Conservation (phyloP, 2,888 invertebrate species). For the Imbricaverruca yamaguchii region DNA sequence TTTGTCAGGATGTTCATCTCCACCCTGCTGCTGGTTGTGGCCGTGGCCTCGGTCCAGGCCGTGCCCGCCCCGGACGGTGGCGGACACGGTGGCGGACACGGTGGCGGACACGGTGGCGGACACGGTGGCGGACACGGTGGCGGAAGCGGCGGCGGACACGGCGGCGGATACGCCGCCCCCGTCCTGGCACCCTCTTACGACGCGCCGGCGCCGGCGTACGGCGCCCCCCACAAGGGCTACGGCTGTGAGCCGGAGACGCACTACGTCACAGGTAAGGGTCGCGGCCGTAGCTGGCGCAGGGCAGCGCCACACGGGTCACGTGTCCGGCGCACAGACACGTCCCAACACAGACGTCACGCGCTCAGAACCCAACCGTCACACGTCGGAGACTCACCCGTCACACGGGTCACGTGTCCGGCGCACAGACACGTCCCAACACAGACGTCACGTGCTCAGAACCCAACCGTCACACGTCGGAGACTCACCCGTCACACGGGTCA, state of each 20-base stretch:
- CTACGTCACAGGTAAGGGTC: slow-evolving; percentile 11
- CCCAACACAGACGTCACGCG: too few relatives aligned
- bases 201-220: background rate
- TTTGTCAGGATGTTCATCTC: slow-evolving; percentile 14
- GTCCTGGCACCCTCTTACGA: slow-evolving; percentile 9
- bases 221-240: slow-evolving; percentile 10
- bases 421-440: too few relatives aligned
- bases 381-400: too few relatives aligned
- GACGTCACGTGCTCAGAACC: too few relatives aligned
- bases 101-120: background rate
- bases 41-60: slow-evolving; percentile 16
- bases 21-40: slow-evolving; percentile 26
- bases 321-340: too few relatives aligned
- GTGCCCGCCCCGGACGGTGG: background rate
- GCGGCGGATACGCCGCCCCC: background rate
- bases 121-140: background rate
- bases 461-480: too few relatives aligned
- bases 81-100: background rate
- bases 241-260: slow-evolving; percentile 11
- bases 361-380: too few relatives aligned
- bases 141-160: background rate
- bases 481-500: too few relatives aligned
- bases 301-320: too few relatives aligned
- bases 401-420: too few relatives aligned
- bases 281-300: too few relatives aligned